Percentiles rank a stretch among this genome's conserved stretches.
These are phyloP conservation scores for Sebastes reedi DNA, from an alignment of 2,797 vertebrate genomes.

Conservation along the genomic window DNA sequence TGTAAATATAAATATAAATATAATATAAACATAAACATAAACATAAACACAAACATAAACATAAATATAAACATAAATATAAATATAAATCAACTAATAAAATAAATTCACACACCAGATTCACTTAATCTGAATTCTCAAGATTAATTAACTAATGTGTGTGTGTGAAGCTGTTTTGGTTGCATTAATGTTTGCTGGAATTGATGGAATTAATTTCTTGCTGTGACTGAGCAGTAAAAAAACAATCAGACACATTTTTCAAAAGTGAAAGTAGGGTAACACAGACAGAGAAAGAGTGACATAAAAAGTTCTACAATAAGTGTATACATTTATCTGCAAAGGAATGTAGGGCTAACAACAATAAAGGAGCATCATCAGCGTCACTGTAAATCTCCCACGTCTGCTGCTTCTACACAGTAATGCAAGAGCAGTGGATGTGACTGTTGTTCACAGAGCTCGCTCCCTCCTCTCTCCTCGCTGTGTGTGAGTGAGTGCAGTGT, in stretches of 20 bases:
- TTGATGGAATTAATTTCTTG: background rate
- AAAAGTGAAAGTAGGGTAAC: background rate
- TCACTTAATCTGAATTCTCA: background rate
- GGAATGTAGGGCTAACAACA: background rate
- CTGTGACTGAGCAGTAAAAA: background rate
- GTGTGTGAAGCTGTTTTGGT: background rate
- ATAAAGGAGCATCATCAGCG: background rate
- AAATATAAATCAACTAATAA: too few relatives aligned
- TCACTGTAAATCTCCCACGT: background rate
- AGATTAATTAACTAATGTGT: background rate
- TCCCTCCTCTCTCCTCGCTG: background rate
- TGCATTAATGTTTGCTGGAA: background rate
- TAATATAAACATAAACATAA: too few relatives aligned
- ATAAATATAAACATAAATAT: too few relatives aligned
- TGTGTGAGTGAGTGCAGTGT: conserved; percentile 34
- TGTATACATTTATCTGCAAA: background rate
- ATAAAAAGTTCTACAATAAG: background rate
- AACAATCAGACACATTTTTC: conserved; percentile 12
- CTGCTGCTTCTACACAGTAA: background rate
- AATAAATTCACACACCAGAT: too few relatives aligned
- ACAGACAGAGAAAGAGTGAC: background rate
- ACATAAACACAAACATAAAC: too few relatives aligned
- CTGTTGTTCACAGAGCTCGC: background rate
- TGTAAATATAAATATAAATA: too few relatives aligned
- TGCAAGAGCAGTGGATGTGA: background rate